These are phyloP conservation scores for Drosophila baimaii DNA, from an alignment of 1,140 invertebrate genomes.

Conservation along the genomic window DNA sequence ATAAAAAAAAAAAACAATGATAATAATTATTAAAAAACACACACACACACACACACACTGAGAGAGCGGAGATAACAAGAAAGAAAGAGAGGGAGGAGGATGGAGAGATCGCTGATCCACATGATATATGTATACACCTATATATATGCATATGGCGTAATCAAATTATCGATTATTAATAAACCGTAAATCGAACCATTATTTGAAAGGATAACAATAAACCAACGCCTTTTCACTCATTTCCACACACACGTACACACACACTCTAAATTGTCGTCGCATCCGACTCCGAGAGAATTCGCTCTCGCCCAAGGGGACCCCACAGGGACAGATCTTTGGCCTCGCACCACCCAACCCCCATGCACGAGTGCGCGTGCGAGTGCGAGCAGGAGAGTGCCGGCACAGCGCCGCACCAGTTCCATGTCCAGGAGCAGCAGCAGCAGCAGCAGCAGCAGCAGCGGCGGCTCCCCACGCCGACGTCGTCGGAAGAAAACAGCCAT, in stretches of 20 bases:
- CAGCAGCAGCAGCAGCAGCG: slow-evolving; percentile 1
- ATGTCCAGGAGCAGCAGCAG: background rate
- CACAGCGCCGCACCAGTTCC: slow-evolving; percentile 5
- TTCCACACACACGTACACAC: background rate
- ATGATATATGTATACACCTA: slow-evolving; percentile 69
- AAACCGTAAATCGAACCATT: slow-evolving; percentile 62
- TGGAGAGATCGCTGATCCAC: slow-evolving; percentile 65
- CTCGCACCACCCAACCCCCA: background rate
- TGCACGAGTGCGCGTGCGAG: slow-evolving; percentile 9
- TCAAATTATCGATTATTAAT: slow-evolving; percentile 81
- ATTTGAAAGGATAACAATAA: slow-evolving; percentile 56
- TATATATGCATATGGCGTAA: slow-evolving; percentile 77
- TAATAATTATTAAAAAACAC: slow-evolving; percentile 50
- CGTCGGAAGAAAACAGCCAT: background rate
- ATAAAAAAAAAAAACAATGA: slow-evolving; percentile 38
- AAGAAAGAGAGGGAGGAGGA: slow-evolving; percentile 7
- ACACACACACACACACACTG: slow-evolving; percentile 1
- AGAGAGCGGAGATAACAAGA: slow-evolving; percentile 2
- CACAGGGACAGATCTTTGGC: slow-evolving; percentile 12
- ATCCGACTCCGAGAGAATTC: background rate
- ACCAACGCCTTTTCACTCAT: slow-evolving; percentile 21
- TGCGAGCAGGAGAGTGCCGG: slow-evolving; percentile 18
- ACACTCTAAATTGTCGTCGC: slow-evolving; percentile 18
- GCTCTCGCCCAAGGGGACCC: slow-evolving; percentile 4
- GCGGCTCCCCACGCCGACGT: slow-evolving; percentile 8